Evolutionary conservation across 1,140 invertebrate species (phyloP).

Genomic region (Polyergus mexicanus): DNA sequence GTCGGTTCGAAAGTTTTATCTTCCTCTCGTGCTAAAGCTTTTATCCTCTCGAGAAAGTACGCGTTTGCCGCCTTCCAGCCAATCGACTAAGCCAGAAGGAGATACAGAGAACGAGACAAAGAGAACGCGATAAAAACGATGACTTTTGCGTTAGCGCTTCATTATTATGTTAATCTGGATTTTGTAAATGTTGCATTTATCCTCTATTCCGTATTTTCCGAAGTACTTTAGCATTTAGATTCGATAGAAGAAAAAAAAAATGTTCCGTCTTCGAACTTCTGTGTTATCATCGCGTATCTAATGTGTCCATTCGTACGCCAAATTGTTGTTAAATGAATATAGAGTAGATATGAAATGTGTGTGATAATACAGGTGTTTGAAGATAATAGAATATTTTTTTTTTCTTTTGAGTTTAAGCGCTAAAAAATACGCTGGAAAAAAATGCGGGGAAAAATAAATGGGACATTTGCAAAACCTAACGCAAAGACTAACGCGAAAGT

Average conservation of each 20-base stretch:
- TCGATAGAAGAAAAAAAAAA: not conserved
- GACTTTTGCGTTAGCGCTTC: constrained; percentile 43
- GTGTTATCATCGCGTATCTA: not conserved
- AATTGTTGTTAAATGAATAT: not conserved
- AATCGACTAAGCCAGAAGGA: not conserved
- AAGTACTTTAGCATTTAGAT: not conserved
- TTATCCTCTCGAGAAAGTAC: constrained; percentile 37
- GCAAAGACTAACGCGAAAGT: no score
- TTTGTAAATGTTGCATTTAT: constrained; percentile 13
- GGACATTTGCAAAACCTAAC: no score
- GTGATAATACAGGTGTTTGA: no score
- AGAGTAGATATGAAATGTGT: no score
- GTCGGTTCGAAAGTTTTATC: constrained; percentile 60
- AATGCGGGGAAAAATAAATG: no score
- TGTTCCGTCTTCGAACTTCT: not conserved
- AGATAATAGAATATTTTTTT: no score
- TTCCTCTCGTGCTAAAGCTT: constrained; percentile 32
- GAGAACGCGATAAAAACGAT: constrained; percentile 33
- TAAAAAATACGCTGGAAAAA: no score
- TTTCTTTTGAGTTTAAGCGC: no score
- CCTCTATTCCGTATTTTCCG: not conserved
- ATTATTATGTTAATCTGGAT: constrained; percentile 54
- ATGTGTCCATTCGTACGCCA: not conserved
- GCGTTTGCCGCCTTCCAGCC: not conserved
- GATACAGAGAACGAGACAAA: not conserved